A percentile compares a stretch with the other conserved stretches of the same genome.
Conservation (phyloP, 2,113 vertebrate genomes). For the Archilochus colubris region DNA sequence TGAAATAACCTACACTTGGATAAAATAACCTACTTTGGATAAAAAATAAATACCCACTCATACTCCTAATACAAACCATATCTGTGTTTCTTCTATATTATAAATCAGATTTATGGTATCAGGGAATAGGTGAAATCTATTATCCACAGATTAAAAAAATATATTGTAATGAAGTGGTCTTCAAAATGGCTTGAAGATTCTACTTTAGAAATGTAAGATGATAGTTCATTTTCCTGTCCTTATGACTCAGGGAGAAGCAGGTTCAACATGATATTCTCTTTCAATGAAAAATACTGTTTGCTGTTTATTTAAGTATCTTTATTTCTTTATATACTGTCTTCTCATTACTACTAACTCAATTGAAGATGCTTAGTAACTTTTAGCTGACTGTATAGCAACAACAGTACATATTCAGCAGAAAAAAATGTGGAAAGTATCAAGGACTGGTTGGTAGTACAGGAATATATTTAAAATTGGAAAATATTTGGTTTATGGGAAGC, state of each 20-base stretch:
- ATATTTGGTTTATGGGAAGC: neutral
- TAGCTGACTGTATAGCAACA: neutral
- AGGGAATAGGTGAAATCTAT: neutral
- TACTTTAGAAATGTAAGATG: neutral
- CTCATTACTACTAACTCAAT: neutral
- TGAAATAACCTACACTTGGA: neutral
- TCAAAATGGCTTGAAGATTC: neutral
- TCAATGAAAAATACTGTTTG: neutral
- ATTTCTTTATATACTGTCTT: neutral
- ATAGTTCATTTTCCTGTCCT: neutral
- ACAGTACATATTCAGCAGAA: neutral
- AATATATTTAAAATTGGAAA: neutral
- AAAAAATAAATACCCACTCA: neutral
- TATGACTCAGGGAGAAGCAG: neutral
- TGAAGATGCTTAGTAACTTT: neutral
- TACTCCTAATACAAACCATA: neutral
- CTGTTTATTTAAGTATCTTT: neutral
- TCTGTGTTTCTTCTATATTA: neutral
- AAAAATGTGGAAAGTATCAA: neutral
- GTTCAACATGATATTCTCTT: neutral
- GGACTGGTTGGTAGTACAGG: neutral
- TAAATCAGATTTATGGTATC: neutral
- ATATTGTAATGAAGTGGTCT: neutral
- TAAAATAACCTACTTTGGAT: neutral
- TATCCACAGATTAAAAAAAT: neutral